Percentiles rank a stretch among this genome's conserved stretches.
phyloP scores from a whole-genome alignment of 2,113 vertebrate species.

The human (Homo sapiens) region DNA sequence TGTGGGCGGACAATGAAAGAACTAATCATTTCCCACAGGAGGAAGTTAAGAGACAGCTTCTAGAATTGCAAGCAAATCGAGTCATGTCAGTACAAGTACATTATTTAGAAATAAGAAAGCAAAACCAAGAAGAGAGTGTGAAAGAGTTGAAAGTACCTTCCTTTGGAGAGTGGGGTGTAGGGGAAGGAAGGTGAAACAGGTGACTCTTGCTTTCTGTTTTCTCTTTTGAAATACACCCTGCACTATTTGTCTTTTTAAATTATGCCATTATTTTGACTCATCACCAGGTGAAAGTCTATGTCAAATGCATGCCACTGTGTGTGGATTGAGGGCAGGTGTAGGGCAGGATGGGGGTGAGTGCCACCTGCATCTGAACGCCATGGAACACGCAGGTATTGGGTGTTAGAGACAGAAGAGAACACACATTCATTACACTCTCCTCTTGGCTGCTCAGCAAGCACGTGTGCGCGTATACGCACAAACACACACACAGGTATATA shows the following conservation, averaged over 20 bases:
- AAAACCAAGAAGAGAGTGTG: neutral
- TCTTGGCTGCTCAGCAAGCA: neutral
- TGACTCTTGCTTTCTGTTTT: neutral
- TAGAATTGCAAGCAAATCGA: neutral
- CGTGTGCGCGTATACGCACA: neutral
- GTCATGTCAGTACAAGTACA: neutral
- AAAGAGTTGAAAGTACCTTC: neutral
- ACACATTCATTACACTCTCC: neutral
- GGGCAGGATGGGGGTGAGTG: neutral
- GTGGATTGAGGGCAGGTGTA: neutral
- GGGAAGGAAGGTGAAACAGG: neutral
- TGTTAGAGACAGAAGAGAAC: neutral
- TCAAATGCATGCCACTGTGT: neutral
- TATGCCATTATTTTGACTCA: neutral
- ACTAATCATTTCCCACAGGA: neutral
- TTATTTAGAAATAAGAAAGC: neutral
- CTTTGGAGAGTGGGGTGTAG: neutral
- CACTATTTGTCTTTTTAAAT: neutral
- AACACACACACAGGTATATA: fast-evolving
- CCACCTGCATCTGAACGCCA: neutral
- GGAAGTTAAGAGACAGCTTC: neutral
- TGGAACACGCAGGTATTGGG: neutral
- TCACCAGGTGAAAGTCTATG: neutral
- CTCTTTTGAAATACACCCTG: neutral
- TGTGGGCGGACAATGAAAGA: too few species aligned